Conservation (phyloP, 1,140 invertebrate genomes). For the Rhyzopertha dominica region DNA sequence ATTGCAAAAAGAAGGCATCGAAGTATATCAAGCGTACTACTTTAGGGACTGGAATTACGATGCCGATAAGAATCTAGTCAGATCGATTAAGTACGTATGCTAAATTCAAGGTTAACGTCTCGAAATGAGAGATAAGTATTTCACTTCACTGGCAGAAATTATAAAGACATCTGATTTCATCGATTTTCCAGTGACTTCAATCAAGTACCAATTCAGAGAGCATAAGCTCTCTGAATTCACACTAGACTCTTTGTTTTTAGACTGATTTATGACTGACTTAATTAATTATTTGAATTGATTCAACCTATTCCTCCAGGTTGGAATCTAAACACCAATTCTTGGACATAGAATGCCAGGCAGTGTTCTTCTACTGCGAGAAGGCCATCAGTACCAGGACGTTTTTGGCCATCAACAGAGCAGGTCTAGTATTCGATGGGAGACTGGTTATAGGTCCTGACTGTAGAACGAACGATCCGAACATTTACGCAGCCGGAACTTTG, state of each 20-base stretch:
- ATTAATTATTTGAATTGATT: no score
- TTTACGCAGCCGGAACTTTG: conserved; percentile 64
- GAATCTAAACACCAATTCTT: conserved; percentile 46
- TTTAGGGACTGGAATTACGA: conserved; percentile 35
- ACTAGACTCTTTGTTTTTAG: no score
- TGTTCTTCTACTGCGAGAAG: conserved; percentile 51
- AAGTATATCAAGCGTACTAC: conserved; percentile 28
- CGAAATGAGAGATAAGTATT: no score
- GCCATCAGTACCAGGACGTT: conserved; percentile 41
- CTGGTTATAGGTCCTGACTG: conserved; percentile 63
- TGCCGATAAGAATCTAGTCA: conserved; percentile 20
- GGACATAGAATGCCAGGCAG: conserved; percentile 45
- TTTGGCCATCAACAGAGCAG: conserved; percentile 60
- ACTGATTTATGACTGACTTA: no score
- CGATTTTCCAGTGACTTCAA: no score
- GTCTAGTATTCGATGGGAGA: conserved; percentile 64
- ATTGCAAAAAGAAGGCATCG: conserved; percentile 18
- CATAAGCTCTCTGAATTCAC: no score
- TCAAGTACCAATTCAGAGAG: no score
- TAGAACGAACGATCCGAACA: conserved; percentile 63
- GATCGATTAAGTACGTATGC: no score
- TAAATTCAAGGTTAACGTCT: no score
- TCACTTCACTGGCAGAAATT: no score
- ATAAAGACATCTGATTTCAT: no score
- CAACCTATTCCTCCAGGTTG: no score